Evolutionary conservation across 2,888 invertebrate genomes (phyloP).

Genomic region (Drosophila stalkeri): DNA sequence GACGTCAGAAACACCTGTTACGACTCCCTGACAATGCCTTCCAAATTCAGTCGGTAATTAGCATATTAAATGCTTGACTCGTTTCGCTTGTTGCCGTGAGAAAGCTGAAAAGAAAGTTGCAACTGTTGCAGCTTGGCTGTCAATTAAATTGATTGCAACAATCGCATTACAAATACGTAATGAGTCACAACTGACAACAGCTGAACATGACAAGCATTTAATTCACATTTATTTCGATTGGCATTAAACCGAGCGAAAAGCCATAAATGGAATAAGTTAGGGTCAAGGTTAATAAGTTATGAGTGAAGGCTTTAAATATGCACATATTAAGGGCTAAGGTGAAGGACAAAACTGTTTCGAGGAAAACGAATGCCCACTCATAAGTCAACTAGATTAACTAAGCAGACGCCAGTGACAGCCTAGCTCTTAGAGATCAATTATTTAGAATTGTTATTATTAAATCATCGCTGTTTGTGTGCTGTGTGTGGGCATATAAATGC

Average conservation of each 20-base stretch:
- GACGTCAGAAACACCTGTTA: background rate
- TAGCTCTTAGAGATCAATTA: too few species aligned
- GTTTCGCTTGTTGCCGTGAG: constrained; percentile 5
- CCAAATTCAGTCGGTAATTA: constrained; percentile 15
- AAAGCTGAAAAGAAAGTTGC: background rate
- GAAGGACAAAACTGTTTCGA: too few species aligned
- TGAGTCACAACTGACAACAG: constrained; percentile 14
- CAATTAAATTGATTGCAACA: constrained; percentile 28
- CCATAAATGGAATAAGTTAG: background rate
- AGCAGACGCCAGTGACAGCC: too few species aligned
- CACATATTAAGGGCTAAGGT: background rate
- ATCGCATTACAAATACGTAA: constrained; percentile 8
- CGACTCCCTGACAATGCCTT: background rate
- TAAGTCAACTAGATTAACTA: too few species aligned
- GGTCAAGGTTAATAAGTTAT: background rate
- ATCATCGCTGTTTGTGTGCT: too few species aligned
- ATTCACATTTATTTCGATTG: background rate
- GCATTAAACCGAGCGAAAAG: background rate
- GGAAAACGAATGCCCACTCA: too few species aligned
- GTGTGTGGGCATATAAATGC: too few species aligned
- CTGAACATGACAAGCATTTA: constrained; percentile 3
- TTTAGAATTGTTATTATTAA: too few species aligned
- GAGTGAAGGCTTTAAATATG: background rate
- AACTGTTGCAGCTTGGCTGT: constrained; percentile 3
- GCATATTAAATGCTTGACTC: constrained; percentile 5